Conservation (phyloP, 2,888 invertebrate species). For the Bellardia bayeri region DNA sequence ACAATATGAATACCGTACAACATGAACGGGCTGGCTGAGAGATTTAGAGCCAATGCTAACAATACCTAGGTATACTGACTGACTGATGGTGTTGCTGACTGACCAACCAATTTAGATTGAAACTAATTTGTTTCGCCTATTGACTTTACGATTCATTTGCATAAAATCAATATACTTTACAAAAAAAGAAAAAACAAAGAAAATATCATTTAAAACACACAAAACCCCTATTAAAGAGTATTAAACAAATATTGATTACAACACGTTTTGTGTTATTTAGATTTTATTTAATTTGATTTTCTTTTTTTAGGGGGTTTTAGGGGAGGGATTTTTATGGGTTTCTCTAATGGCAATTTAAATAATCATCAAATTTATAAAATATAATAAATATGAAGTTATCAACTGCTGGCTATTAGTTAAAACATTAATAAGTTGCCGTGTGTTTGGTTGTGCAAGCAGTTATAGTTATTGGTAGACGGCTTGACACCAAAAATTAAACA, state of each 20-base stretch:
- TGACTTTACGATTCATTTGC: constrained; percentile 58
- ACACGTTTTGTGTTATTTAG: constrained; percentile 7
- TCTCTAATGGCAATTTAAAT: constrained; percentile 45
- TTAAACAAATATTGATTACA: constrained; percentile 52
- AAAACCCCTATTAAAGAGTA: constrained; percentile 3
- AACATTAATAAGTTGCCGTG: background rate
- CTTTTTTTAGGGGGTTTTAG: background rate
- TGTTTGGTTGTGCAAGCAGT: constrained; percentile 12
- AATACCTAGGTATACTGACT: background rate
- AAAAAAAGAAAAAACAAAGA: background rate
- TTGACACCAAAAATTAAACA: constrained; percentile 40
- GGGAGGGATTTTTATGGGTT: constrained; percentile 38
- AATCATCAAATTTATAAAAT: constrained; percentile 36
- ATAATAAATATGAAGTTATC: constrained; percentile 34
- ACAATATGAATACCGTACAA: constrained; percentile 12
- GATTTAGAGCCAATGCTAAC: constrained; percentile 47
- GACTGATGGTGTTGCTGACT: background rate
- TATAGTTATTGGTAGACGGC: constrained; percentile 34
- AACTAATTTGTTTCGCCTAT: constrained; percentile 53
- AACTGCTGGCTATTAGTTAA: background rate
- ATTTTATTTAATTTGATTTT: background rate
- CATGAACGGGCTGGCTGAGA: constrained; percentile 13
- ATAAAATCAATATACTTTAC: constrained; percentile 60
- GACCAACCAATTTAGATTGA: constrained; percentile 52
- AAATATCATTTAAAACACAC: constrained; percentile 15